Evolutionary conservation across 2,888 invertebrate genomes (phyloP), one percentile per base, ranked within the genome.

Genomic region (Clitarchus hookeri): DNA sequence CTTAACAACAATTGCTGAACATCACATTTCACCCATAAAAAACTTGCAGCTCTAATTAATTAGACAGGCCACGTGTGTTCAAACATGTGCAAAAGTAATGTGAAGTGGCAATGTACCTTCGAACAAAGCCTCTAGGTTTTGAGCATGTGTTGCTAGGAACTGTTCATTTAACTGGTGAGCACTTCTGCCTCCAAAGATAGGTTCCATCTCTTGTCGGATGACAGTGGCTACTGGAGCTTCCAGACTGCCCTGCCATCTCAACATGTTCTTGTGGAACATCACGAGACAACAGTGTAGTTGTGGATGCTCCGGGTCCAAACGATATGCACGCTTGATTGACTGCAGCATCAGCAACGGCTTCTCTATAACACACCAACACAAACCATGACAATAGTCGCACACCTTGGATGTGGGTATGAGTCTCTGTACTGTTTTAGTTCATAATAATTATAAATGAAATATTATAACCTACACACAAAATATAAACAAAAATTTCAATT

Each of bases 291-390:
- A 95, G 92, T 98, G 98, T 86, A 99, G 93, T 90, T 96, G 95
- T 44, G 97, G 96, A 92, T 97, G 93, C 85, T 93, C 92, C 84
- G 96, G 93, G 89, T 96, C 94, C 88, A 98, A 92, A 86, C 94
- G 94, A 91, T 95, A 94, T 86, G 98, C 98, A 86, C 98, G 95
- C 91, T 97, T 98, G 91, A 99, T 94, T 89, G 98, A 98, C 92
- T 98, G 98, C 90, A 99, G 94, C 98, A 99, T 99, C 89, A 99
- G 93, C 87, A 99, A 93, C 85, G 97, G 95, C 92, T 97, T 98
- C 90, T 95, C 97, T 97, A 93, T n/a, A 6, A 92, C n/a, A 23
- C 65, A n/a, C 8, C 19, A 19, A 65, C 65, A n/a, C 19, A 0
- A 65, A n/a, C 65, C 19, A 65, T 19, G 16, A 8, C 11, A 11